phyloP scores from a whole-genome alignment of 2,113 vertebrate species.

The Solenodon paradoxus region DNA sequence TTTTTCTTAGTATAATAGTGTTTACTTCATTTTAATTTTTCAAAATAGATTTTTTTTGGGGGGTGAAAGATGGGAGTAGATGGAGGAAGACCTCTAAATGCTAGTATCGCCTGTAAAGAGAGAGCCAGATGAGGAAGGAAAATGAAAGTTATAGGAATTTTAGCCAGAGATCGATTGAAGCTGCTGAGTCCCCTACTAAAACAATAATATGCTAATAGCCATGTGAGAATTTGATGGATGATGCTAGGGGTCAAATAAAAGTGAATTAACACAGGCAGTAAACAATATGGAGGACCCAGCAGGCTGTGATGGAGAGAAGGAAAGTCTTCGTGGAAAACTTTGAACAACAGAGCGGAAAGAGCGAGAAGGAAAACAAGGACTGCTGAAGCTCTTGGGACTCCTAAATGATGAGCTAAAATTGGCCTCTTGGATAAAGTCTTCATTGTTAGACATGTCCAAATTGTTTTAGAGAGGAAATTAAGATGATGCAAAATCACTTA shows the following conservation, averaged over 20 bases:
- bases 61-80: neutral
- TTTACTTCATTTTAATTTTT: slow-evolving; percentile 13
- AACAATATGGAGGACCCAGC: neutral
- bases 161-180: neutral
- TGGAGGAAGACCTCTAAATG: neutral
- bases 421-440: neutral
- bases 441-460: neutral
- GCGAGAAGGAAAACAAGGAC: neutral
- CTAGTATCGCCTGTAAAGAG: neutral
- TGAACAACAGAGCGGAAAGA: neutral
- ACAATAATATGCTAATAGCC: neutral
- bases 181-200: slow-evolving; percentile 29
- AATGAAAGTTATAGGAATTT: neutral
- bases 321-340: neutral
- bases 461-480: slow-evolving; percentile 29
- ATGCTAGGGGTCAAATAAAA: slow-evolving; percentile 53
- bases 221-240: slow-evolving; percentile 35
- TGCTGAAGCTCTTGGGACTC: neutral
- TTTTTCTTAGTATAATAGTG: neutral
- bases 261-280: neutral
- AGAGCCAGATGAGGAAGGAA: slow-evolving; percentile 39
- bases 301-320: neutral
- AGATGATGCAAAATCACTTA: slow-evolving; percentile 1
- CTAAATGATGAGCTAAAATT: neutral
- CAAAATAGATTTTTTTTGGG: neutral